Evolutionary conservation across 2,888 invertebrate species (phyloP), one percentile per base, ranked within the genome.

Genomic region (Drosophila peninsularis): DNA sequence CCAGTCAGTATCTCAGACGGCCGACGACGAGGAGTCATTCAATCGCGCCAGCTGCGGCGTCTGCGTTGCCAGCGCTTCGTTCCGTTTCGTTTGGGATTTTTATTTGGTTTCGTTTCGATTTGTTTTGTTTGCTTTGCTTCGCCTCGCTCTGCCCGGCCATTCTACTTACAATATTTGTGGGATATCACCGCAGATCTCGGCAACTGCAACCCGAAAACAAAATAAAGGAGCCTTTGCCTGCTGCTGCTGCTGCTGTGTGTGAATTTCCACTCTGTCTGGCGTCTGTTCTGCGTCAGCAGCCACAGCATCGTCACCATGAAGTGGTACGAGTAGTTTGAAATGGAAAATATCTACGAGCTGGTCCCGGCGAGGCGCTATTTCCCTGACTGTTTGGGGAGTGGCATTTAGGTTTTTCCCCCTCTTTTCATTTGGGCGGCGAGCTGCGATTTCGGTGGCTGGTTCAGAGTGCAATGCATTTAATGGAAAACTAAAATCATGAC

Each of bases 121-220:
- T 56, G 54, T 66, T 66, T 76, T 56, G 24, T 53, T 75, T 76
- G 71, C 77, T 77, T 75, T 81, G 57, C 30, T 44, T 77, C 71
- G 71, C 72, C 71, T 72, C 78, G 69, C 76, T 73, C 53, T 71
- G 80, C 80, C 55, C 72, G 71, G 77, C 80, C 85, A 88, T 85
- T 85, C 88, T 85, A 80, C 88, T 85, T 88, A 88, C 83, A 83
- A 88, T 83, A 88, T 88, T 85, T 83, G 83, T 77, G 82, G 86
- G 80, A 80, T 84, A 84, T 84, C 83, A 82, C 75, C 77, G 78
- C 56, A 78, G 82, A 82, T 82, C 88, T 82, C 62, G 50, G 81
- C 84, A 84, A 81, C 82, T 78, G 82, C 86, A 82, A 73, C 66
- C 72, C 67, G 53, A 75, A 71, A 52, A 56, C 52, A 24, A 67